Conservation (phyloP, 2,888 invertebrate species). For the Agonopterix arenella region DNA sequence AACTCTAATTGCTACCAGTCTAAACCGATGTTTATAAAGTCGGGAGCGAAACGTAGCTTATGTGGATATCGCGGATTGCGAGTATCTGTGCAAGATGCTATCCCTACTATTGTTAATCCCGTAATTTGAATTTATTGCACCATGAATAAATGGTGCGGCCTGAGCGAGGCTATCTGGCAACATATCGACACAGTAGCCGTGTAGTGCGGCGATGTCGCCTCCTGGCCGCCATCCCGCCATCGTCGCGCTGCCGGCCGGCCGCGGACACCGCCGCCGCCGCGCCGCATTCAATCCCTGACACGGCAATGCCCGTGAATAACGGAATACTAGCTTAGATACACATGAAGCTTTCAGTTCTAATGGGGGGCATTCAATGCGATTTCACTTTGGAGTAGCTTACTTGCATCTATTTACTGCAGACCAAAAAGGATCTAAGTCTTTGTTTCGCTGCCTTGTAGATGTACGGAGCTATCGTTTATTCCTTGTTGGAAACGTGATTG, state of each 20-base stretch:
- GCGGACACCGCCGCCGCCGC: conserved; percentile 16
- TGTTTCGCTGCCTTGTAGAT: conserved; percentile 1
- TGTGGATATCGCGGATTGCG: conserved; percentile 32
- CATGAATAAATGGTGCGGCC: conserved; percentile 69
- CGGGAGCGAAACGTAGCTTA: conserved; percentile 33
- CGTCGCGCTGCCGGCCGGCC: conserved; percentile 7
- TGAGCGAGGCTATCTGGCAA: conserved; percentile 56
- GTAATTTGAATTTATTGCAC: conserved; percentile 78
- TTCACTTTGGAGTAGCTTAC: conserved; percentile 1
- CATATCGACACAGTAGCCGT: conserved; percentile 56
- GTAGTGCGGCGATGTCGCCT: conserved; percentile 30
- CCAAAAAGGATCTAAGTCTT: conserved; percentile 3
- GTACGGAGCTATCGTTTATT: conserved; percentile 41
- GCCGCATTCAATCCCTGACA: conserved; percentile 35
- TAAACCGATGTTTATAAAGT: conserved; percentile 25
- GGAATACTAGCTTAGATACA: conserved; percentile 7
- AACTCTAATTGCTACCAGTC: conserved; percentile 9
- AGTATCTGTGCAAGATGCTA: conserved; percentile 59
- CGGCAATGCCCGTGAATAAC: conserved; percentile 25
- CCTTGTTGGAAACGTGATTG: conserved; percentile 69
- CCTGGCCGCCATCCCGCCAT: conserved; percentile 19
- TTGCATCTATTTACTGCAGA: neutral
- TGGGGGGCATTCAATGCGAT: conserved; percentile 3
- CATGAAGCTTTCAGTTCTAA: conserved; percentile 9
- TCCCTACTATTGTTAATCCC: conserved; percentile 74